Percentiles rank a stretch among this genome's conserved stretches.
phyloP scores from a whole-genome alignment of 2,113 vertebrate species.

The Lonchura striata region DNA sequence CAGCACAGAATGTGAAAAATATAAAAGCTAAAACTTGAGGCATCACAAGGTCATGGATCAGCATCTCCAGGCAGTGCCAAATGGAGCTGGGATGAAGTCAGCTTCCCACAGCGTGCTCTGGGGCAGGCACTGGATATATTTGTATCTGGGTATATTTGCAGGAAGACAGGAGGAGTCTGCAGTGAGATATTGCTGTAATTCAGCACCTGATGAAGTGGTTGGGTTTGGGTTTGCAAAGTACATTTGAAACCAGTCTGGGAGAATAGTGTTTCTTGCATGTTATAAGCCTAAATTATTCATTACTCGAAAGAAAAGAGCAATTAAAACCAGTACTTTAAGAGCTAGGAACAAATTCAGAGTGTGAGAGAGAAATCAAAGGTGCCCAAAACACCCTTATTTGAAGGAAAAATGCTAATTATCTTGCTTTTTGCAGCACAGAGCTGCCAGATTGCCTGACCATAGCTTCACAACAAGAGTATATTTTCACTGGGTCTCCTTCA shows the following conservation, averaged over 20 bases:
- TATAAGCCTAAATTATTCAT: conserved; percentile 2
- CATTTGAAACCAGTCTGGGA: neutral
- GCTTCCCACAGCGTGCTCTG: neutral
- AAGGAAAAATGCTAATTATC: neutral
- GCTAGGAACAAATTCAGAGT: neutral
- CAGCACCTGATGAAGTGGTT: neutral
- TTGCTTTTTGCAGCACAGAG: neutral
- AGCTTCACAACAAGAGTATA: neutral
- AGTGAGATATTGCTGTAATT: neutral
- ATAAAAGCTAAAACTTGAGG: neutral
- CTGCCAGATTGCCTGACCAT: neutral
- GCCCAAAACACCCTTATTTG: neutral
- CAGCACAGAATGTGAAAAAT: neutral
- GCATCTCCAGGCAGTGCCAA: neutral
- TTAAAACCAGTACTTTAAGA: neutral
- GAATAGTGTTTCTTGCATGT: neutral
- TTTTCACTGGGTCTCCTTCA: neutral
- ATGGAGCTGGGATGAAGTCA: accelerated
- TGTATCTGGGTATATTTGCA: neutral
- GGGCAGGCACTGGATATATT: neutral
- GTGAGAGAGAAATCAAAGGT: neutral
- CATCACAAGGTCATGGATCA: neutral
- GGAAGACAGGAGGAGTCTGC: neutral
- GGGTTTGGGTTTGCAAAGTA: neutral
- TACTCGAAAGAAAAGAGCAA: neutral